These are phyloP conservation scores for Erannis defoliaria DNA, from an alignment of 2,888 invertebrate genomes.

Conservation along the genomic window DNA sequence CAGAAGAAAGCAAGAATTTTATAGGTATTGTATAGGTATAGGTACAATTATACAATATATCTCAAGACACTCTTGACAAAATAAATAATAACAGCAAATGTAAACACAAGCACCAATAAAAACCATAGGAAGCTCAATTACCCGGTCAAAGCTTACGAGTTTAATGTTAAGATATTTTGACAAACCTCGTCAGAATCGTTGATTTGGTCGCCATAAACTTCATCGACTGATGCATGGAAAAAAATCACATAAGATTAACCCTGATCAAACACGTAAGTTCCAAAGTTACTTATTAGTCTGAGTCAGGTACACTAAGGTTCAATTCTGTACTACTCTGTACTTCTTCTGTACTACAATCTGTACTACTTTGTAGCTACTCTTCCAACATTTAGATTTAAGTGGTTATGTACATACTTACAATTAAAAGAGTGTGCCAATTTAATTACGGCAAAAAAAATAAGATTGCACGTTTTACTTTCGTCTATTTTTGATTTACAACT, in stretches of 20 bases:
- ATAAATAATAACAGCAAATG: neutral
- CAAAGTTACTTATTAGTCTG: neutral
- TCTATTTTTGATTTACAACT: too few species aligned
- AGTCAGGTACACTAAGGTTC: too few species aligned
- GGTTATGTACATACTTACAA: too few species aligned
- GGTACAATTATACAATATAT: neutral
- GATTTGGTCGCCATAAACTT: conserved; percentile 67
- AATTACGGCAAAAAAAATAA: too few species aligned
- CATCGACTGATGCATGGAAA: conserved; percentile 85
- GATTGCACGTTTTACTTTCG: too few species aligned
- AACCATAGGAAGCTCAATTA: neutral
- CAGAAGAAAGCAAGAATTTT: too few species aligned
- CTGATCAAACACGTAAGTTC: neutral
- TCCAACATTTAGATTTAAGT: too few species aligned
- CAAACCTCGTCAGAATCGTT: conserved; percentile 78
- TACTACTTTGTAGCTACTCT: too few species aligned
- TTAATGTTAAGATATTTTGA: conserved; percentile 55
- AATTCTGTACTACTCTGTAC: too few species aligned
- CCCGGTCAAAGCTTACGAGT: neutral
- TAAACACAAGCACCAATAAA: neutral
- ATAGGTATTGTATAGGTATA: too few species aligned
- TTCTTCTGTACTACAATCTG: too few species aligned
- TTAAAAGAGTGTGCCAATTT: too few species aligned
- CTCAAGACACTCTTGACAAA: neutral
- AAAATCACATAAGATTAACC: conserved; percentile 30